Conservation (phyloP, 1,140 invertebrate species). For the Formica exsecta region DNA sequence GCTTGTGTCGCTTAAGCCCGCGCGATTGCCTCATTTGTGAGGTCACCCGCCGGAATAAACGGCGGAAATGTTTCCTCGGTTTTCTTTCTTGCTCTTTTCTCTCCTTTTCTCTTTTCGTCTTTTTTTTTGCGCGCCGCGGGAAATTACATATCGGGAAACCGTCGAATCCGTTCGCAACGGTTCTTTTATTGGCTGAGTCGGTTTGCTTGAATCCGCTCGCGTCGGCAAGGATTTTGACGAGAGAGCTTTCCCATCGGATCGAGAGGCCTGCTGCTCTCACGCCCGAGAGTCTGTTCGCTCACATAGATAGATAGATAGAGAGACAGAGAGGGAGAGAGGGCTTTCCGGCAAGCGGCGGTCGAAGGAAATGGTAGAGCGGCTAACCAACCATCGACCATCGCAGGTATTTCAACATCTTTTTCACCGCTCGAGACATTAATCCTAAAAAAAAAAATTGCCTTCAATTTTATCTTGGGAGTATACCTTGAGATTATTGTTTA, state of each 20-base stretch:
- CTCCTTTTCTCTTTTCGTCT: not conserved
- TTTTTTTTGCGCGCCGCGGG: conserved; percentile 18
- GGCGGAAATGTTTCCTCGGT: conserved; percentile 26
- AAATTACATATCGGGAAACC: conserved; percentile 65
- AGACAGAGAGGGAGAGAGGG: not conserved
- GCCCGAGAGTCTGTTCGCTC: conserved; percentile 15
- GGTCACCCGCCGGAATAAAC: conserved; percentile 57
- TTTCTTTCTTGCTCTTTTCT: not conserved
- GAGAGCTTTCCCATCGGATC: conserved; percentile 54
- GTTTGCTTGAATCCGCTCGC: conserved; percentile 32
- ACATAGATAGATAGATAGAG: not conserved
- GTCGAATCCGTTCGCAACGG: conserved; percentile 56
- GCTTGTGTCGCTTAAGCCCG: conserved; percentile 47
- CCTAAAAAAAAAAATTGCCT: not conserved
- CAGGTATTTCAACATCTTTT: conserved; percentile 19
- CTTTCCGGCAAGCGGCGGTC: conserved; percentile 18
- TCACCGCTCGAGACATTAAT: conserved; percentile 26
- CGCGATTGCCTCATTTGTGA: conserved; percentile 58
- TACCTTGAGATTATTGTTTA: not conserved
- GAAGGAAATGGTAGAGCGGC: conserved; percentile 40
- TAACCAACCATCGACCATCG: conserved; percentile 4
- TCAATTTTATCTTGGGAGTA: not conserved
- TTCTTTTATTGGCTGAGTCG: conserved; percentile 57
- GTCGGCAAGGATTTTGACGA: conserved; percentile 56
- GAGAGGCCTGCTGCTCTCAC: conserved; percentile 51